Evolutionary conservation across 2,888 invertebrate species (phyloP).

Genomic region (Folsomia manolachei): DNA sequence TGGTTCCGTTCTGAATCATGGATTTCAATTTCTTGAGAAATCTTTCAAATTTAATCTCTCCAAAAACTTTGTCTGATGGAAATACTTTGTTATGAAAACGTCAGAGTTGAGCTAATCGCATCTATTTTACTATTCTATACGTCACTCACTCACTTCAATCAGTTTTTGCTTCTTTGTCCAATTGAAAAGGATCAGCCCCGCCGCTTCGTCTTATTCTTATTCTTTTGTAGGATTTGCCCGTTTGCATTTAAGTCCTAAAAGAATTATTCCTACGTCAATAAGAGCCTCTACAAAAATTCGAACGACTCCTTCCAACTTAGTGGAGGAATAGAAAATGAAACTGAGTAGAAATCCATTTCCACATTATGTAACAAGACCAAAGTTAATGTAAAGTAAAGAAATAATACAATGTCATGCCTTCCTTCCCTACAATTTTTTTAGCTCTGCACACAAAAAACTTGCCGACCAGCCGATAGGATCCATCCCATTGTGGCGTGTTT

Average conservation of each 20-base stretch:
- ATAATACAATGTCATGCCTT: too few species aligned
- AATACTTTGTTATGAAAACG: neutral
- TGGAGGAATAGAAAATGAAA: neutral
- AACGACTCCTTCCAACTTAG: too few species aligned
- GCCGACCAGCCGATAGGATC: neutral
- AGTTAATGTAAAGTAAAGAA: neutral
- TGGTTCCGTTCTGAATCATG: neutral
- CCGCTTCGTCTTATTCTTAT: too few species aligned
- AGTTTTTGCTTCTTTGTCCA: neutral
- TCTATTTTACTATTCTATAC: neutral
- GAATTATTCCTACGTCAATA: too few species aligned
- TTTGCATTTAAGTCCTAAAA: too few species aligned
- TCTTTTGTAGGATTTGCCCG: too few species aligned
- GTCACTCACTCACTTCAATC: neutral
- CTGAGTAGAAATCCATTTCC: too few species aligned
- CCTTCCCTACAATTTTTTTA: too few species aligned
- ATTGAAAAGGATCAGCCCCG: neutral
- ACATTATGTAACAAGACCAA: too few species aligned
- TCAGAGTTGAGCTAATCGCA: neutral
- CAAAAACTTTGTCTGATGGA: neutral
- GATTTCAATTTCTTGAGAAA: conserved; percentile 11
- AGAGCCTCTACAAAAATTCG: too few species aligned
- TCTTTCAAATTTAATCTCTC: conserved; percentile 16
- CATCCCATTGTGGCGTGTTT: conserved; percentile 14
- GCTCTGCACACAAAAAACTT: too few species aligned